These are phyloP conservation scores for Chymomyza costata DNA, from an alignment of 1,140 invertebrate species.

Conservation along the genomic window DNA sequence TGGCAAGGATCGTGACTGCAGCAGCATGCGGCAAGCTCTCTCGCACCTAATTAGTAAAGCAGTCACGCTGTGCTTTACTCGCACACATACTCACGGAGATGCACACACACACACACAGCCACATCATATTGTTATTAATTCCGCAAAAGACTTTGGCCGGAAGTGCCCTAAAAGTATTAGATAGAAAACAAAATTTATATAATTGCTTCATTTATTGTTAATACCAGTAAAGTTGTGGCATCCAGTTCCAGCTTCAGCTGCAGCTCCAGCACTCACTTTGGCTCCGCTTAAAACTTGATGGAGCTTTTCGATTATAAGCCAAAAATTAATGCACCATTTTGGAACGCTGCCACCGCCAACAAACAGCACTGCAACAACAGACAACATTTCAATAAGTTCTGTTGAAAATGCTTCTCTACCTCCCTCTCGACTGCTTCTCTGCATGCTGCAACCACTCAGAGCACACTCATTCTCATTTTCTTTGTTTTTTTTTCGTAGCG, in stretches of 20 bases:
- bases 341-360: neutral
- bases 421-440: neutral
- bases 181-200: conserved; percentile 11
- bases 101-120: conserved; percentile 3
- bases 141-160: conserved; percentile 3
- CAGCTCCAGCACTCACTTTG: no score
- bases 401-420: conserved; percentile 1
- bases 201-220: conserved; percentile 29
- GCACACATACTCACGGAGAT: conserved; percentile 14
- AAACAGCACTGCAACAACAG: neutral
- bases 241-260: conserved; percentile 1
- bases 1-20: neutral
- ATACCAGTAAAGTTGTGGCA: neutral
- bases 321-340: conserved; percentile 45
- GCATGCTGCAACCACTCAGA: neutral
- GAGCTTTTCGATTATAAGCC: conserved; percentile 11
- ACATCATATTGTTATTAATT: conserved; percentile 30
- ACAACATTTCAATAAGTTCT: conserved; percentile 25
- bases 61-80: conserved; percentile 34
- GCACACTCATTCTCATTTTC: neutral
- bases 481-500: neutral
- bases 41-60: conserved; percentile 39
- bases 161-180: conserved; percentile 10
- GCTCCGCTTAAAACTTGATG: no score
- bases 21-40: neutral